Percentiles rank a stretch among this genome's conserved stretches.
Evolutionary conservation across 2,797 vertebrate genomes (phyloP).

Genomic region (Rhinoraja longicauda): DNA sequence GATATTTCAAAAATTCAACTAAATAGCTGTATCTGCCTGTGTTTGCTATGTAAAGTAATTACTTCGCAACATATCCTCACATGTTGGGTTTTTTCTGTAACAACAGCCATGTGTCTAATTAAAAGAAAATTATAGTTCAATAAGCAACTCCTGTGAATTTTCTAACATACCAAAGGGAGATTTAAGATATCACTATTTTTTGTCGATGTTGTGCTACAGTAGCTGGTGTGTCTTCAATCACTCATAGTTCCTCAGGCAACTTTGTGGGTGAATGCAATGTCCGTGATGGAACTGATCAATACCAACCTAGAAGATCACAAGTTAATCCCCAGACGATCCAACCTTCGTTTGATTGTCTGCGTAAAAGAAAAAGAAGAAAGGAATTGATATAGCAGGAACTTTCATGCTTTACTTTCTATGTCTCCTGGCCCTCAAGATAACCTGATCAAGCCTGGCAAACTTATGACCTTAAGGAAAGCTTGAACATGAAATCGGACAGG

Average conservation of each 20-base stretch:
- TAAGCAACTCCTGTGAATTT: neutral
- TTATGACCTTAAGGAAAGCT: neutral
- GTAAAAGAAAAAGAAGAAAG: neutral
- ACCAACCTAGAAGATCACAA: neutral
- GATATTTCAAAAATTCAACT: constrained; percentile 45
- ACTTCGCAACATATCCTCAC: neutral
- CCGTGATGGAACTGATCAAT: neutral
- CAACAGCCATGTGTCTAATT: neutral
- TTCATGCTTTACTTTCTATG: neutral
- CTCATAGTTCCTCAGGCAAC: neutral
- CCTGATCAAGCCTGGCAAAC: neutral
- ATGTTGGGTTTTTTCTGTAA: constrained; percentile 1
- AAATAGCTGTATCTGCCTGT: constrained; percentile 6
- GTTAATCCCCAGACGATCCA: neutral
- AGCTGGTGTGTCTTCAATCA: neutral
- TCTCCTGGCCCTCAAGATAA: neutral
- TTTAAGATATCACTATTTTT: neutral
- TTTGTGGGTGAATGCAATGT: neutral
- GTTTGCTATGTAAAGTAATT: constrained; percentile 23
- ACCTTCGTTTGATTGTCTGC: neutral
- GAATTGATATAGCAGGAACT: neutral
- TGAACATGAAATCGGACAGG: neutral
- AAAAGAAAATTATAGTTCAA: constrained; percentile 14
- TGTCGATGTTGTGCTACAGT: neutral
- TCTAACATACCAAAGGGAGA: neutral